Percentiles rank a stretch among this genome's conserved stretches.
phyloP scores from a whole-genome alignment of 2,888 invertebrate genomes.

The Cyrtodaria siliqua region DNA sequence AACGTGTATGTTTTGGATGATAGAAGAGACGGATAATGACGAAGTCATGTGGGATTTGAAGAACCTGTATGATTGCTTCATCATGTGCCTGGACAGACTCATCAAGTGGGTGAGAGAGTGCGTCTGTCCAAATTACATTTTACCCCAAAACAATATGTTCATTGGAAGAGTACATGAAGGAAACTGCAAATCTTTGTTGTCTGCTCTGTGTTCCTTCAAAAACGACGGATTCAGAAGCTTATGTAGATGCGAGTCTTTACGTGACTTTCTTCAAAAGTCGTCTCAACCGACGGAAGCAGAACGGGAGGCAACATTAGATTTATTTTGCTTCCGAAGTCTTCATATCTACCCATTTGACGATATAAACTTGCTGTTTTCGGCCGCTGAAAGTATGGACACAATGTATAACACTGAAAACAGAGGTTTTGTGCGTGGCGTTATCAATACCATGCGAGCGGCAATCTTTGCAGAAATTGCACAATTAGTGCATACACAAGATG shows the following conservation, averaged over 20 bases:
- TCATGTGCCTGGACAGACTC: slow-evolving; percentile 9
- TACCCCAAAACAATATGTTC: slow-evolving; percentile 27
- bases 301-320: slow-evolving; percentile 16
- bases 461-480: slow-evolving; percentile 14
- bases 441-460: neutral
- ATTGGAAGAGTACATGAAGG: slow-evolving; percentile 14
- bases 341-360: slow-evolving; percentile 28
- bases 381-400: neutral
- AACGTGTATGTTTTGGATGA: slow-evolving; percentile 23
- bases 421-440: slow-evolving; percentile 8
- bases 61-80: slow-evolving; percentile 5
- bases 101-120: slow-evolving; percentile 8
- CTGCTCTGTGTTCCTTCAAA: neutral
- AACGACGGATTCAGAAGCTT: neutral
- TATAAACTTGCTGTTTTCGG: neutral
- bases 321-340: slow-evolving; percentile 15
- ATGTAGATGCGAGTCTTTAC: slow-evolving; percentile 5
- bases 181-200: neutral
- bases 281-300: neutral
- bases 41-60: slow-evolving; percentile 1
- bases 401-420: slow-evolving; percentile 1
- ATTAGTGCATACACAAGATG: neutral
- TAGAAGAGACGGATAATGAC: slow-evolving; percentile 30
- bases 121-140: slow-evolving; percentile 27
- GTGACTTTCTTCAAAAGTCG: neutral